Conservation (phyloP, 2,888 invertebrate genomes). For the Rhamnusium bicolor region DNA sequence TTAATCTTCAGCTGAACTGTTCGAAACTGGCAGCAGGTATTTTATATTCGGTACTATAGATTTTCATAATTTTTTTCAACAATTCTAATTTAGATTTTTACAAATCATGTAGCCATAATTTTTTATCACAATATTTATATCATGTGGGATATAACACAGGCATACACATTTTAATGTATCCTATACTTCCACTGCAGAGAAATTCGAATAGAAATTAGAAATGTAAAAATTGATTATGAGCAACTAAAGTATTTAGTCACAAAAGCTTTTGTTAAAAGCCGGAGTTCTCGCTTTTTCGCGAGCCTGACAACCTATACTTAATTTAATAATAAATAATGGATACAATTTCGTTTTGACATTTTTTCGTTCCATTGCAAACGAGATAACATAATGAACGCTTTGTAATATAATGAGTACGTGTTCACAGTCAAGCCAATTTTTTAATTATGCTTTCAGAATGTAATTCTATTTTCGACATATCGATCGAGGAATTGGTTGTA, state of each 20-base stretch:
- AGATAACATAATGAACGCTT: neutral
- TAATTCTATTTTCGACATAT: neutral
- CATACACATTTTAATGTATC: too few relatives aligned
- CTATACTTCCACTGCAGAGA: neutral
- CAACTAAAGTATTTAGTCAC: neutral
- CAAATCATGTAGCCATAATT: too few relatives aligned
- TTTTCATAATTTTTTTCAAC: too few relatives aligned
- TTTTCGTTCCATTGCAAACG: neutral
- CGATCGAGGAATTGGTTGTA: too few relatives aligned
- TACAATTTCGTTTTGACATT: neutral
- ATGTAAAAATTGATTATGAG: neutral
- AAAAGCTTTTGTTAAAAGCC: neutral
- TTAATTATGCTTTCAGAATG: neutral
- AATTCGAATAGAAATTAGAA: neutral
- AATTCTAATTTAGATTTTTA: too few relatives aligned
- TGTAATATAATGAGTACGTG: neutral
- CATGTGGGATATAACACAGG: too few relatives aligned
- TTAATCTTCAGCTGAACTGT: too few relatives aligned
- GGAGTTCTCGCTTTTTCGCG: neutral
- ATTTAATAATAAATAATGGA: neutral
- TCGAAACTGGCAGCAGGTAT: too few relatives aligned
- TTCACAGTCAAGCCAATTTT: neutral
- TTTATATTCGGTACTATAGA: too few relatives aligned
- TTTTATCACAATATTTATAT: too few relatives aligned
- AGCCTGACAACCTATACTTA: neutral